These are phyloP conservation scores for Tyria jacobaeae DNA, from an alignment of 2,888 invertebrate genomes.

Conservation along the genomic window DNA sequence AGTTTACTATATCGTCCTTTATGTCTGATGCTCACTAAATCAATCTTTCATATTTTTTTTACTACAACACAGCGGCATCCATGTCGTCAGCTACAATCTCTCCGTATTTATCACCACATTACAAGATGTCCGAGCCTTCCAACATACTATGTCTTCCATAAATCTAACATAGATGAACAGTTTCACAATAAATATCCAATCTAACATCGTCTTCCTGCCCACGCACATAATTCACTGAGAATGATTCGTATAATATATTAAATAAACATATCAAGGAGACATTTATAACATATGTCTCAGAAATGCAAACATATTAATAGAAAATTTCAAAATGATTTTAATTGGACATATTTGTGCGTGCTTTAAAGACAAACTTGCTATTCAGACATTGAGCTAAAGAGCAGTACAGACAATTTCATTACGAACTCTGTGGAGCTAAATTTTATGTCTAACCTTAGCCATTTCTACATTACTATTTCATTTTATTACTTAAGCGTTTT, in stretches of 20 bases:
- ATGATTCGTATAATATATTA: slow-evolving; percentile 83
- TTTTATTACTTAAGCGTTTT: slow-evolving; percentile 11
- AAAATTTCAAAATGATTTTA: slow-evolving; percentile 59
- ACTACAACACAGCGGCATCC: slow-evolving; percentile 37
- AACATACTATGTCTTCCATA: slow-evolving; percentile 61
- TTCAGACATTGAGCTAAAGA: background rate
- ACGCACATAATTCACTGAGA: slow-evolving; percentile 81
- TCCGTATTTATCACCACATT: slow-evolving; percentile 48
- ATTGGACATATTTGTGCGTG: slow-evolving; percentile 53
- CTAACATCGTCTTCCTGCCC: slow-evolving; percentile 82
- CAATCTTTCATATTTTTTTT: slow-evolving; percentile 6
- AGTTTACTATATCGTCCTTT: background rate
- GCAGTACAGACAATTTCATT: slow-evolving; percentile 1
- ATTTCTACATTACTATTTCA: background rate
- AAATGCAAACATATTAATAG: slow-evolving; percentile 73
- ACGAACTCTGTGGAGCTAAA: background rate
- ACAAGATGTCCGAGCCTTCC: slow-evolving; percentile 37
- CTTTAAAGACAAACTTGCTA: background rate
- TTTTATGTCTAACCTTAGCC: background rate
- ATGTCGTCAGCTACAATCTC: slow-evolving; percentile 41
- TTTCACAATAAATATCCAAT: slow-evolving; percentile 82
- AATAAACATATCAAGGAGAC: slow-evolving; percentile 83
- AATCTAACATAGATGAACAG: slow-evolving; percentile 78
- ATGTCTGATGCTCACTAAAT: background rate
- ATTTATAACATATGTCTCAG: slow-evolving; percentile 75